Percentiles rank a stretch among this genome's conserved stretches.
phyloP scores from a whole-genome alignment of 2,888 invertebrate genomes.

The Acanthosoma haemorrhoidale region DNA sequence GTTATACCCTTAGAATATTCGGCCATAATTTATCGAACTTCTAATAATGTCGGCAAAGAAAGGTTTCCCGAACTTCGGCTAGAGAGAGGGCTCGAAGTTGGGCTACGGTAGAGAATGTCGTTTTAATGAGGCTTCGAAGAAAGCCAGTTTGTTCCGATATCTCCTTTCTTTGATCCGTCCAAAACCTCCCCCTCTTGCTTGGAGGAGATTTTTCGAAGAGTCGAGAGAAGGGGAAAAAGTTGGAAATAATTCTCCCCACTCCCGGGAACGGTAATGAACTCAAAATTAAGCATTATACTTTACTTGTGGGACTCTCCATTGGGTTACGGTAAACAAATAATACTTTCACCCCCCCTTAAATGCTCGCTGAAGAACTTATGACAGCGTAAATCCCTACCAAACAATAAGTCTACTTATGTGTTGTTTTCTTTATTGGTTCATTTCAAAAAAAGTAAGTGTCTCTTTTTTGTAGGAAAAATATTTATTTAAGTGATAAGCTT shows the following conservation, averaged over 20 bases:
- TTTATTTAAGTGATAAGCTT: too few relatives aligned
- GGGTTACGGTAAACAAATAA: too few relatives aligned
- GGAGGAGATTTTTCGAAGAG: not conserved
- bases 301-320: too few relatives aligned
- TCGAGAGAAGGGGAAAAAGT: not conserved
- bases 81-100: not conserved
- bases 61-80: too few relatives aligned
- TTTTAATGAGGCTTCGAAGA: not conserved
- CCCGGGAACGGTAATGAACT: not conserved
- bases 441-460: too few relatives aligned
- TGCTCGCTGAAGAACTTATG: too few relatives aligned
- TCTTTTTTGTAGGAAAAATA: too few relatives aligned
- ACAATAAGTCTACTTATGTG: too few relatives aligned
- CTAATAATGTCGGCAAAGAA: not conserved
- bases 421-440: too few relatives aligned
- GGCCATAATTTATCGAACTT: not conserved
- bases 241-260: not conserved
- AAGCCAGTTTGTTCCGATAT: not conserved
- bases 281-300: slow-evolving; percentile 1
- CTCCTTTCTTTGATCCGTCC: not conserved
- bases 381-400: too few relatives aligned
- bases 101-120: not conserved
- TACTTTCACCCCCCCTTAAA: too few relatives aligned
- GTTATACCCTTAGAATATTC: not conserved
- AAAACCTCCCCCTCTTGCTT: not conserved